Percentiles rank a stretch among this genome's conserved stretches.
These are phyloP conservation scores for Zaprionus capensis DNA, from an alignment of 1,140 invertebrate species.

Conservation along the genomic window DNA sequence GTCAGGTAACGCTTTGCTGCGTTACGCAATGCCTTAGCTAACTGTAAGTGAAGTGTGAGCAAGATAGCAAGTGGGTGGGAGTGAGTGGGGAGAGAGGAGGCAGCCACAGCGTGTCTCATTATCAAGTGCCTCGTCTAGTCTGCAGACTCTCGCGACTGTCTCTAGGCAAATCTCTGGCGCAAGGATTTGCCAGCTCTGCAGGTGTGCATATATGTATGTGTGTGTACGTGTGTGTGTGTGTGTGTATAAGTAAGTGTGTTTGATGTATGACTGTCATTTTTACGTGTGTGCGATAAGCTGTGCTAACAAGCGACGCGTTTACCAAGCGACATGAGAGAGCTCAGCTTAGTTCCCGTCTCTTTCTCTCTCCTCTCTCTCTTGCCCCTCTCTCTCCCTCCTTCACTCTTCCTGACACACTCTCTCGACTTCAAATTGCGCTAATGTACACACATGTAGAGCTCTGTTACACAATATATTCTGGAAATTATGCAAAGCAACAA, in stretches of 20 bases:
- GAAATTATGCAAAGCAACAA: background rate
- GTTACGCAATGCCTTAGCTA: slow-evolving; percentile 57
- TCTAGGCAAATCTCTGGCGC: slow-evolving; percentile 33
- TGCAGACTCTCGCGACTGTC: slow-evolving; percentile 33
- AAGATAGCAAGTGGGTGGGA: background rate
- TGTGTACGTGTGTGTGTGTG: slow-evolving; percentile 10
- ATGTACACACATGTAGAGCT: slow-evolving; percentile 27
- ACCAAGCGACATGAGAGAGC: slow-evolving; percentile 33
- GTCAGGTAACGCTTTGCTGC: slow-evolving; percentile 52
- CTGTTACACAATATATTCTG: background rate
- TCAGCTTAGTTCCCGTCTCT: background rate
- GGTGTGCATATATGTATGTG: background rate
- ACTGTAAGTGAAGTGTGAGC: slow-evolving; percentile 51
- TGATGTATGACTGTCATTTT: slow-evolving; percentile 55
- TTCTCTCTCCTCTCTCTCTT: background rate
- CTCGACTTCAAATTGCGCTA: slow-evolving; percentile 15
- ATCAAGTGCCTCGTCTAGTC: slow-evolving; percentile 64
- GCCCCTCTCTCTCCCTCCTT: background rate
- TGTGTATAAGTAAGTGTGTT: slow-evolving; percentile 7
- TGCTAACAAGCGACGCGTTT: slow-evolving; percentile 46
- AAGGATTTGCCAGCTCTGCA: background rate
- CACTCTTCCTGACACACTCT: background rate
- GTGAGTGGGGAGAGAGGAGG: background rate
- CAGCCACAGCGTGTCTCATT: slow-evolving; percentile 44
- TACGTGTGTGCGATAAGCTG: slow-evolving; percentile 50